Evolutionary conservation across 2,888 invertebrate species (phyloP).

Genomic region (Neoitamus cyanurus): DNA sequence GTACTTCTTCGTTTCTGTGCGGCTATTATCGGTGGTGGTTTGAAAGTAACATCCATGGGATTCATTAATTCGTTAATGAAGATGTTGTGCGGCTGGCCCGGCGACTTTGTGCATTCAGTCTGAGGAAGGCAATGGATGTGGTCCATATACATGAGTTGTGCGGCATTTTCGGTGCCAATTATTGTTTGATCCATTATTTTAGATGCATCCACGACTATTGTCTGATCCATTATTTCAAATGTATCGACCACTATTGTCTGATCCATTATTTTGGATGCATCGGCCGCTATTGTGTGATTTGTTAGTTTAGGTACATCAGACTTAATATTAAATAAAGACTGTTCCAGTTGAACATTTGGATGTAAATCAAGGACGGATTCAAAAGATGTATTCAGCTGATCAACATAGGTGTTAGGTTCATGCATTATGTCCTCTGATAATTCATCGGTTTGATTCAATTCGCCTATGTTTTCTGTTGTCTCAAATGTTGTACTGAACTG

Average conservation of each 20-base stretch:
- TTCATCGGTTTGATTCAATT: not conserved
- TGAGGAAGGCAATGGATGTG: not conserved
- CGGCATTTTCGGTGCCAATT: not conserved
- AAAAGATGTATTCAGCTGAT: not conserved
- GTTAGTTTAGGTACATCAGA: not conserved
- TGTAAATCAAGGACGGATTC: not conserved
- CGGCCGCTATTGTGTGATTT: not conserved
- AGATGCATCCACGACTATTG: not conserved
- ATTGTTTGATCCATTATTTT: too few species aligned
- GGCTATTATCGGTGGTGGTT: conserved; percentile 47
- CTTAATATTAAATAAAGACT: not conserved
- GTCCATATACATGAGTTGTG: conserved; percentile 61
- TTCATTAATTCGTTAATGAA: conserved; percentile 59
- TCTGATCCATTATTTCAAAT: too few species aligned
- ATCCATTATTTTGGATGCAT: not conserved
- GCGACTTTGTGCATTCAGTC: not conserved
- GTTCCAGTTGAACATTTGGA: not conserved
- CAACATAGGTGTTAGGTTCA: not conserved
- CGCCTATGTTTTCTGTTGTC: not conserved
- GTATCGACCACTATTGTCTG: not conserved
- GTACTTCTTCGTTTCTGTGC: not conserved
- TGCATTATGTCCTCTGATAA: not conserved
- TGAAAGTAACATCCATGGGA: conserved; percentile 59
- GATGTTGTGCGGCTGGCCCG: conserved; percentile 57
- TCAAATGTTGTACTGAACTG: not conserved